Evolutionary conservation across 2,888 invertebrate genomes (phyloP).

Genomic region (Bellardia bayeri): DNA sequence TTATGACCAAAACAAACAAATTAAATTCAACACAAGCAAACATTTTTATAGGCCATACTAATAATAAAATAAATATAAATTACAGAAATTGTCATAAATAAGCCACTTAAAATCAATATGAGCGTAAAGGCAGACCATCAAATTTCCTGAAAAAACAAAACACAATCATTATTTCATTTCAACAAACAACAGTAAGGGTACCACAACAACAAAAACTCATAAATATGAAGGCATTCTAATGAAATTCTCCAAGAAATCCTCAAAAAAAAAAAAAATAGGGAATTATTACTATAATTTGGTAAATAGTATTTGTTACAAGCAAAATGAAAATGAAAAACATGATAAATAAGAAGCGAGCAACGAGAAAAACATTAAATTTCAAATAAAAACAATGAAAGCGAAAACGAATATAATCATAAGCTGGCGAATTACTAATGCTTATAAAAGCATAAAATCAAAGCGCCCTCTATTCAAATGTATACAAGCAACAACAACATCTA

Average conservation of each 20-base stretch:
- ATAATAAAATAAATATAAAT: slow-evolving; percentile 55
- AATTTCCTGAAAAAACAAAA: slow-evolving; percentile 39
- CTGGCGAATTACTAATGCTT: slow-evolving; percentile 56
- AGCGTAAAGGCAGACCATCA: slow-evolving; percentile 47
- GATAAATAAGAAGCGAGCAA: not conserved
- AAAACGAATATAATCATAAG: slow-evolving; percentile 50
- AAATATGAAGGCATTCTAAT: slow-evolving; percentile 34
- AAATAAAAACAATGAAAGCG: slow-evolving; percentile 45
- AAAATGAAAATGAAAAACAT: slow-evolving; percentile 10
- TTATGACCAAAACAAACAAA: slow-evolving; percentile 35
- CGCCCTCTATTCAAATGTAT: slow-evolving; percentile 75
- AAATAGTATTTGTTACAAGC: slow-evolving; percentile 34
- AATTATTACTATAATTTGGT: slow-evolving; percentile 57
- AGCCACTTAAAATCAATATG: slow-evolving; percentile 58
- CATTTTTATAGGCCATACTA: slow-evolving; percentile 38
- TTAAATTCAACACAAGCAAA: slow-evolving; percentile 38
- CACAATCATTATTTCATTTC: slow-evolving; percentile 31
- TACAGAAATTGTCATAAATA: slow-evolving; percentile 48
- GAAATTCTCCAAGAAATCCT: slow-evolving; percentile 18
- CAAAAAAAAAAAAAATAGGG: slow-evolving; percentile 38
- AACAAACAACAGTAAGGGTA: not conserved
- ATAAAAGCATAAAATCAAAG: slow-evolving; percentile 81
- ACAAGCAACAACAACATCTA: slow-evolving; percentile 68
- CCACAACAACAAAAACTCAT: not conserved
- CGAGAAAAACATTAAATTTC: slow-evolving; percentile 68